Percentiles rank a stretch among this genome's conserved stretches.
Evolutionary conservation across 2,888 invertebrate species (phyloP).

Genomic region (Patella caerulea): DNA sequence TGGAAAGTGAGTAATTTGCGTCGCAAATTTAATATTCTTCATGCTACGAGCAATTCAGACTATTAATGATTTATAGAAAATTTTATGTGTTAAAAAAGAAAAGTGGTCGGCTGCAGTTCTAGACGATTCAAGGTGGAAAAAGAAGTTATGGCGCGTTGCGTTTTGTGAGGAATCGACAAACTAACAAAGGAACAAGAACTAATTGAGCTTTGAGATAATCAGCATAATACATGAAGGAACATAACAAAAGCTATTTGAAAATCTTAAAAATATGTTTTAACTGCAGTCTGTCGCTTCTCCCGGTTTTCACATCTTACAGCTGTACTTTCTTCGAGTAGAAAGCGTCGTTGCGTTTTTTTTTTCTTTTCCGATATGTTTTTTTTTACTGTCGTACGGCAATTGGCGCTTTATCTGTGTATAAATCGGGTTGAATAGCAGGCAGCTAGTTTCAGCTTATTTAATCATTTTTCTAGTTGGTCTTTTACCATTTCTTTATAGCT

Average conservation of each 20-base stretch:
- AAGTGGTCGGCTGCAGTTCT: too few species aligned
- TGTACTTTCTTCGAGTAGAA: too few species aligned
- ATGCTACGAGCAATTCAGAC: too few species aligned
- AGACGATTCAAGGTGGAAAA: too few species aligned
- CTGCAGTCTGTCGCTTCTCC: too few species aligned
- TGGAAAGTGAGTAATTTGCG: too few species aligned
- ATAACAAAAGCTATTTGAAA: conserved; percentile 1
- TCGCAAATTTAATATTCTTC: too few species aligned
- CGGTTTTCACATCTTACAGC: too few species aligned
- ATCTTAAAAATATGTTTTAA: not conserved
- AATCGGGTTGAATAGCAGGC: conserved; percentile 9
- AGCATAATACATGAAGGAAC: not conserved
- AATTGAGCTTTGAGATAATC: conserved; percentile 4
- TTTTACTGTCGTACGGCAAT: conserved; percentile 5
- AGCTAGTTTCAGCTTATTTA: not conserved
- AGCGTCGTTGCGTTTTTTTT: not conserved
- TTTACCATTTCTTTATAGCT: too few species aligned
- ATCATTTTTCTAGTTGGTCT: not conserved
- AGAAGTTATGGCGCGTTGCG: not conserved
- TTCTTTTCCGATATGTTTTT: conserved; percentile 5
- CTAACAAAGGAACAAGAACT: conserved; percentile 1
- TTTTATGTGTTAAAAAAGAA: too few species aligned
- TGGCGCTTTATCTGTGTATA: conserved; percentile 3
- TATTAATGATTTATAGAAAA: too few species aligned
- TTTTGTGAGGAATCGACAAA: not conserved